Evolutionary conservation across 2,797 vertebrate genomes (phyloP).

Genomic region (Enteromius fasciolatus): DNA sequence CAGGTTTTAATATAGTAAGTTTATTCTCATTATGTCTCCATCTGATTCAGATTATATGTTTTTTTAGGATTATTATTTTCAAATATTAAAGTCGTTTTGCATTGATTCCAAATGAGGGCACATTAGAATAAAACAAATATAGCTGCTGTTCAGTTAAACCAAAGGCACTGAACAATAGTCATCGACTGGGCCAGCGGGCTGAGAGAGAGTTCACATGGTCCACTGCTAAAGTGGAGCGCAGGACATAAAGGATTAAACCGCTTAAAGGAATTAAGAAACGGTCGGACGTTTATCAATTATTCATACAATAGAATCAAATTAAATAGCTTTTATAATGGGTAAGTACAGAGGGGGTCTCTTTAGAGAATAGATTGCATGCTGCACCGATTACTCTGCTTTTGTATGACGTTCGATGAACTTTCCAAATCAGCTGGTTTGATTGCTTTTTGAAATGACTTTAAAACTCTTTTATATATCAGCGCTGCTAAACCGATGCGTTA

Average conservation of each 20-base stretch:
- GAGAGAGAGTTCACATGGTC: constrained; percentile 29
- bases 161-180: constrained; percentile 7
- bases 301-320: constrained; percentile 54
- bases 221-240: constrained; percentile 47
- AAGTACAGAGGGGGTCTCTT: constrained; percentile 32
- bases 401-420: background rate
- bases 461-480: background rate
- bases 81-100: background rate
- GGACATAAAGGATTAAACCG: constrained; percentile 52
- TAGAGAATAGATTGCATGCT: constrained; percentile 30
- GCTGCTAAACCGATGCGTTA: background rate
- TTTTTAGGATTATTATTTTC: background rate
- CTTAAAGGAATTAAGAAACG: constrained; percentile 53
- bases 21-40: background rate
- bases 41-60: background rate
- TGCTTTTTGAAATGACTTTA: background rate
- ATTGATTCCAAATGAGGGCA: constrained; percentile 24
- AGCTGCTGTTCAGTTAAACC: constrained; percentile 40
- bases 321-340: constrained; percentile 48
- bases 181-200: constrained; percentile 17
- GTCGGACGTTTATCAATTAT: constrained; percentile 58
- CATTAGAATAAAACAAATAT: constrained; percentile 33
- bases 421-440: background rate
- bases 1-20: background rate
- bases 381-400: constrained; percentile 32